phyloP scores from a whole-genome alignment of 2,797 vertebrate species.

The Notoglanidium macrostoma region DNA sequence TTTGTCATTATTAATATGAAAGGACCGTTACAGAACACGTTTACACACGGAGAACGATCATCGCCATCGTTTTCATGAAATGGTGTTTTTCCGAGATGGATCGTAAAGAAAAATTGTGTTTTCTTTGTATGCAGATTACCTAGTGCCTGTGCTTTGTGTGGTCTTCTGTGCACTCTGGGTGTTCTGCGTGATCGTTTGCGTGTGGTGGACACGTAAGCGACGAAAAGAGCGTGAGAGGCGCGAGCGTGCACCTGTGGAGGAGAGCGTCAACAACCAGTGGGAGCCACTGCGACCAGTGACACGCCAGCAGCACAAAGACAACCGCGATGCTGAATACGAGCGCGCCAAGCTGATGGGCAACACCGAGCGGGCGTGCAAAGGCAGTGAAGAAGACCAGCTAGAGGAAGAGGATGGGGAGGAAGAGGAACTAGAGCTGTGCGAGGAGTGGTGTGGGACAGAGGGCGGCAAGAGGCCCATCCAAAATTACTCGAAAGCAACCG shows the following conservation, averaged over 20 bases:
- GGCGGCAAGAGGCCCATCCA: slow-evolving; percentile 83
- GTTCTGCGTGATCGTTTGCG: slow-evolving; percentile 86
- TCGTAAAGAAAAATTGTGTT: not conserved
- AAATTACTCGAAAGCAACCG: slow-evolving; percentile 82
- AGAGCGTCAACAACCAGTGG: slow-evolving; percentile 94
- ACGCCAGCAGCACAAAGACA: slow-evolving; percentile 84
- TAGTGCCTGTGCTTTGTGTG: slow-evolving; percentile 86
- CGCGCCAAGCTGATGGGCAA: slow-evolving; percentile 92
- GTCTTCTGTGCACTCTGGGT: slow-evolving; percentile 87
- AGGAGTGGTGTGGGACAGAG: slow-evolving; percentile 64
- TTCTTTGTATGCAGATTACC: slow-evolving; percentile 76
- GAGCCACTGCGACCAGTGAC: slow-evolving; percentile 86
- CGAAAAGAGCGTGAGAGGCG: slow-evolving; percentile 94
- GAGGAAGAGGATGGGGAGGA: slow-evolving; percentile 74
- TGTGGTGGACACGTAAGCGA: slow-evolving; percentile 96
- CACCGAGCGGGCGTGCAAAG: slow-evolving; percentile 82
- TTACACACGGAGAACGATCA: not conserved
- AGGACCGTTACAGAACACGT: not conserved
- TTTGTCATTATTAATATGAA: not conserved
- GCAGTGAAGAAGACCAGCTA: slow-evolving; percentile 66
- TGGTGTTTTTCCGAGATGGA: not conserved
- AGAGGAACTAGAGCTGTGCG: slow-evolving; percentile 67
- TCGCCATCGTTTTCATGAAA: not conserved
- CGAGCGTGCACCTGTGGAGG: slow-evolving; percentile 67
- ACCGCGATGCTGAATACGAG: slow-evolving; percentile 87